Evolutionary conservation across 2,888 invertebrate genomes (phyloP).

Genomic region (Euproctis similis): DNA sequence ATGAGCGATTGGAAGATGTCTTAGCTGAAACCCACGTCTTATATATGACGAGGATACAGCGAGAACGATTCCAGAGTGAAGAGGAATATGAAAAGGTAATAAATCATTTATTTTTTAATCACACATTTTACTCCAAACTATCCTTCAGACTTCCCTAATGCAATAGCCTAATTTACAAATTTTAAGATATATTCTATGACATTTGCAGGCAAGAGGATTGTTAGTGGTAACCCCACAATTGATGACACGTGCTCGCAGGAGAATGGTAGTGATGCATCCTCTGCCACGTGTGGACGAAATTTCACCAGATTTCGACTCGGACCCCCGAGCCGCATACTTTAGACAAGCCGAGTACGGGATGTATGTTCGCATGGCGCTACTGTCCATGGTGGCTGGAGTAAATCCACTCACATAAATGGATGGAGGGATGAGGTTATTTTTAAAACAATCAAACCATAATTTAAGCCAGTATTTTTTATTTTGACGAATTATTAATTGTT

Average conservation of each 20-base stretch:
- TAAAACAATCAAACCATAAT: too few species aligned
- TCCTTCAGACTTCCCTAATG: too few species aligned
- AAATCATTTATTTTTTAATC: neutral
- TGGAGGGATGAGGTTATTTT: too few species aligned
- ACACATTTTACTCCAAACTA: too few species aligned
- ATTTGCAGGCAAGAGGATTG: constrained; percentile 86
- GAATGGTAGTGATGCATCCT: constrained; percentile 98
- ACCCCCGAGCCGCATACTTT: constrained; percentile 98
- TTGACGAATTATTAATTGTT: too few species aligned
- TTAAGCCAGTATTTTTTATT: too few species aligned
- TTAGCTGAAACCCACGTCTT: constrained; percentile 96
- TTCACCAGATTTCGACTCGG: constrained; percentile 94
- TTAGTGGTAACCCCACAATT: constrained; percentile 95
- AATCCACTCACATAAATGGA: constrained; percentile 43
- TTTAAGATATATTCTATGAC: too few species aligned
- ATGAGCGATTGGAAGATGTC: constrained; percentile 86
- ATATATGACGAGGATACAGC: constrained; percentile 98
- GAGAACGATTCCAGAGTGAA: constrained; percentile 89
- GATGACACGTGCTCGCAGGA: constrained; percentile 94
- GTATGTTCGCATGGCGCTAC: constrained; percentile 98
- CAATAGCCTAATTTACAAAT: too few species aligned
- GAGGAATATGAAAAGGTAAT: constrained; percentile 90
- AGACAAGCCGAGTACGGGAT: constrained; percentile 98
- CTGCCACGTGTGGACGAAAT: constrained; percentile 96
- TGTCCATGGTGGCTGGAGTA: constrained; percentile 90